A percentile compares a stretch with the other conserved stretches of the same genome.
phyloP scores from a whole-genome alignment of 2,888 invertebrate species.

The Pachycephus smyrnensis region DNA sequence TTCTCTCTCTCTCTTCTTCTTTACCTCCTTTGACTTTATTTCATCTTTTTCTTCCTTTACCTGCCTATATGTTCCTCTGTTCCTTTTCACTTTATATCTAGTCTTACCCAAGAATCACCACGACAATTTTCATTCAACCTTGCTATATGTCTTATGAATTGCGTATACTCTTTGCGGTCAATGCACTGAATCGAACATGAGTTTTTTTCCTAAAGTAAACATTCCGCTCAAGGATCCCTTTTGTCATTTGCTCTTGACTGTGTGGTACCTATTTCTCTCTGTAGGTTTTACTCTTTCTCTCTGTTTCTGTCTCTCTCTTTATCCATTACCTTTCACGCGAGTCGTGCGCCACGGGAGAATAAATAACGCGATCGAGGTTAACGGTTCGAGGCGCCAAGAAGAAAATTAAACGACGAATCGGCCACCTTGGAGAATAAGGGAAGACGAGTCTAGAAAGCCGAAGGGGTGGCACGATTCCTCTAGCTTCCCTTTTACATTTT shows the following conservation, averaged over 20 bases:
- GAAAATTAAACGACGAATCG: background rate
- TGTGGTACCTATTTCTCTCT: background rate
- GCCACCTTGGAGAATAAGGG: background rate
- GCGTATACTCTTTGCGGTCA: background rate
- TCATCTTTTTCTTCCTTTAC: constrained; percentile 11
- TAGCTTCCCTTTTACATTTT: constrained; percentile 4
- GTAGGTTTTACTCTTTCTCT: background rate
- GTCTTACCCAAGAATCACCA: background rate
- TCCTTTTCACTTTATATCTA: constrained; percentile 2
- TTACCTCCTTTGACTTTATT: constrained; percentile 16
- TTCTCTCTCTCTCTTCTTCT: constrained; percentile 10
- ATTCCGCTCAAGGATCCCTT: background rate
- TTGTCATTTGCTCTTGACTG: background rate
- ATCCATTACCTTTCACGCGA: background rate
- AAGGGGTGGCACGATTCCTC: background rate
- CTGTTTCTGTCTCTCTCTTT: background rate
- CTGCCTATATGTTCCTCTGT: constrained; percentile 15
- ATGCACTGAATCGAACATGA: background rate
- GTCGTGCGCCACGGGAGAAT: background rate
- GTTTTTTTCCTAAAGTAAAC: background rate
- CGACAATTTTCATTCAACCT: background rate
- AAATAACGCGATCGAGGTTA: background rate
- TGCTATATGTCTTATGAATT: background rate
- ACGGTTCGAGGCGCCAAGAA: background rate
- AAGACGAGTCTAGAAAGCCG: background rate